phyloP scores from a whole-genome alignment of 35 echinoderm and acorn worm species.

The Holothuria glaberrima region DNA sequence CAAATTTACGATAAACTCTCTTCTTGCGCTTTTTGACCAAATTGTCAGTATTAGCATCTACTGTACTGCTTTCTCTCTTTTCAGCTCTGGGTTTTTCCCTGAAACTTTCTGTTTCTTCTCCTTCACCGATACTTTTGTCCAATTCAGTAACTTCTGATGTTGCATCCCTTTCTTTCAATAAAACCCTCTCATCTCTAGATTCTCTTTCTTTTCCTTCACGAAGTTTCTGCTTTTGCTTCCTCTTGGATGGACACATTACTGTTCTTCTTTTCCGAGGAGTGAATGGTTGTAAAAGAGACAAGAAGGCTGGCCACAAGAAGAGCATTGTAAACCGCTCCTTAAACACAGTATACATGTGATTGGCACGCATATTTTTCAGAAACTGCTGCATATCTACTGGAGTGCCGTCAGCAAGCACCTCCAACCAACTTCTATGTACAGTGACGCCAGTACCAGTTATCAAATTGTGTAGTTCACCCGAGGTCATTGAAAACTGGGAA shows the following conservation, averaged over 20 bases:
- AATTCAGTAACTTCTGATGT: no score
- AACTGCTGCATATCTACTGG: not conserved
- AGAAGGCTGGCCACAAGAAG: constrained; percentile 34
- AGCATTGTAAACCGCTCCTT: constrained; percentile 24
- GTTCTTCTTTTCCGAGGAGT: no score
- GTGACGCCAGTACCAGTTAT: not conserved
- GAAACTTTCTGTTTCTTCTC: not conserved
- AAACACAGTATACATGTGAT: not conserved
- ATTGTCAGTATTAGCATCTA: not conserved
- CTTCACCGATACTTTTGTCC: not conserved
- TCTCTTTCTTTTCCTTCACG: not conserved
- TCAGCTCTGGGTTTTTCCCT: not conserved
- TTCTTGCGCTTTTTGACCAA: not conserved
- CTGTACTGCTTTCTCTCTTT: not conserved
- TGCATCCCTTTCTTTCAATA: not conserved
- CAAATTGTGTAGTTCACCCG: not conserved
- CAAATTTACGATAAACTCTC: not conserved
- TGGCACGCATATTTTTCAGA: not conserved
- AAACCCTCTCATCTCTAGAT: not conserved
- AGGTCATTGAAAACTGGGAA: not conserved
- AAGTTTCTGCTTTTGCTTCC: not conserved
- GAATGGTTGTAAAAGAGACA: not conserved
- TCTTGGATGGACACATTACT: not conserved
- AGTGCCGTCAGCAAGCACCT: not conserved
- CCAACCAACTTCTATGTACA: no score